These are phyloP conservation scores for Hypsopygia costalis DNA, from an alignment of 2,888 invertebrate genomes.

Conservation along the genomic window DNA sequence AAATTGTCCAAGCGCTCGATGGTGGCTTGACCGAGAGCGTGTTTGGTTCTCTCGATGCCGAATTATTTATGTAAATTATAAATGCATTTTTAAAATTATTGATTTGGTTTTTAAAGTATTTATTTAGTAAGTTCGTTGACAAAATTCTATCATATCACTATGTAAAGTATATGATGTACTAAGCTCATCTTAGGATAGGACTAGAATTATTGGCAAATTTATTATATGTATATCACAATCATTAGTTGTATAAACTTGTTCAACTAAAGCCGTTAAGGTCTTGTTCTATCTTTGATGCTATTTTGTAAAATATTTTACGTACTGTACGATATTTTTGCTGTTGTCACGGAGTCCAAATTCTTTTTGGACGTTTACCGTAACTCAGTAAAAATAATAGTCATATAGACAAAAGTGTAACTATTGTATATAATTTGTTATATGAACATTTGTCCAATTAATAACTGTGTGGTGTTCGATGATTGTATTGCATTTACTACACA, in stretches of 20 bases:
- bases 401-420: slow-evolving; percentile 57
- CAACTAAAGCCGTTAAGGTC: slow-evolving; percentile 10
- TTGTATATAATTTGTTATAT: slow-evolving; percentile 68
- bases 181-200: slow-evolving; percentile 33
- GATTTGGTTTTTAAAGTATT: slow-evolving; percentile 32
- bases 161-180: slow-evolving; percentile 33
- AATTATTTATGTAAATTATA: slow-evolving; percentile 43
- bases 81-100: slow-evolving; percentile 34
- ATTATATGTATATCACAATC: slow-evolving; percentile 47
- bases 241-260: slow-evolving; percentile 19
- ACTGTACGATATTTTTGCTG: not conserved
- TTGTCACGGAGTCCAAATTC: not conserved
- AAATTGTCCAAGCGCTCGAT: slow-evolving; percentile 9
- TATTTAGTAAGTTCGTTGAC: slow-evolving; percentile 28
- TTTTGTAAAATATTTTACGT: slow-evolving; percentile 6
- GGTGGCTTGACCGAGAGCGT: slow-evolving; percentile 21
- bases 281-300: slow-evolving; percentile 6
- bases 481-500: slow-evolving; percentile 57
- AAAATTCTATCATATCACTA: slow-evolving; percentile 54
- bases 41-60: slow-evolving; percentile 48
- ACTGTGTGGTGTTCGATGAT: slow-evolving; percentile 27
- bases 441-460: slow-evolving; percentile 56
- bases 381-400: slow-evolving; percentile 24
- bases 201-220: slow-evolving; percentile 34
- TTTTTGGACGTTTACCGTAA: not conserved